Evolutionary conservation across 1,140 invertebrate species (phyloP), one percentile per base, ranked within the genome.

Genomic region (Holotrichia oblita): DNA sequence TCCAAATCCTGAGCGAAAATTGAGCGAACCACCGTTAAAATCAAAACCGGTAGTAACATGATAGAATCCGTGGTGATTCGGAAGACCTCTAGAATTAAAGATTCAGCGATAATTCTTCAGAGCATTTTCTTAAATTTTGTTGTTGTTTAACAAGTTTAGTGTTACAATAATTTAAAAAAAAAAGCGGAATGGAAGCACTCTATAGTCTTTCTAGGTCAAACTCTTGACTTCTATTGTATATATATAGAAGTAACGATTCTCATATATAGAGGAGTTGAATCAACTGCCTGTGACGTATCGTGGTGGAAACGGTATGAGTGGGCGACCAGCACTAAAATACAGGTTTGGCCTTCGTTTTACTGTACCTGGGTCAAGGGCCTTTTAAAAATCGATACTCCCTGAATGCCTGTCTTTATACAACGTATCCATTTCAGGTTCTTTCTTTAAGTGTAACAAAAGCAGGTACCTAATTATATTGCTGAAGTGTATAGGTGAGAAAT

Each of bases 281-380:
- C 48, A 55, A 55, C 48, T 55, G 27, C 27, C 48, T 17, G 48
- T 55, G 48, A 55, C 48, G 48, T 55, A 55, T 55, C 4, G 27
- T 34, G 27, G 14, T 17, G 17, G 48, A n/a, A 44, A 44, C 42
- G 42, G 8, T 14, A n/a, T 55, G 48, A 55, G 48, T 55, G 48
- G 48, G 48, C 48, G 48, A 17, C 48, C 17, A 17, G 48, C 27
- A n/a, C 10, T 48, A 48, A n/a, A 48, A 55, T 55, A 55, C 48
- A 55, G 48, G 48, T 55, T 55, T 55, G 14, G 48, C 14, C 14
- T 55, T 55, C 48, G 48, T 14, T 34, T 34, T n/a, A 17, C 48
- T 55, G 27, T 34, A 55, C 48, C 48, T 55, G 48, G 48, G 48
- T 55, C 48, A 55, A 55, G 48, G 48, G 48, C 48, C 48, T 55